Percentiles rank a stretch among this genome's conserved stretches.
Conservation (phyloP, 2,888 invertebrate species). For the Agriopis aurantiaria region DNA sequence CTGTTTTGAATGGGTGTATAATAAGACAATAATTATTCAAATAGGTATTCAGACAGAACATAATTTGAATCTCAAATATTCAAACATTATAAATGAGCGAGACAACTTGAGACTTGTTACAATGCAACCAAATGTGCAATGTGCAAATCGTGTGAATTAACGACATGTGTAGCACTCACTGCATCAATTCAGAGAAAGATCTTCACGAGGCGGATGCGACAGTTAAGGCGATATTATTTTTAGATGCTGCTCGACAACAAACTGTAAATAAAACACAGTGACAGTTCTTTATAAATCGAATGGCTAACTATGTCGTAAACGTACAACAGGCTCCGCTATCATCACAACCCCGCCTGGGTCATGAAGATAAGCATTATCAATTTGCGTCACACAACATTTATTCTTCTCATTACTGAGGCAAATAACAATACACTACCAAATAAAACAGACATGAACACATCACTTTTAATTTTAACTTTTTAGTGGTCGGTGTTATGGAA, state of each 20-base stretch:
- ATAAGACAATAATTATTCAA: constrained; percentile 8
- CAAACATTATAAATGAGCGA: background rate
- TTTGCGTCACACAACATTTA: constrained; percentile 73
- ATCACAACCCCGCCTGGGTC: constrained; percentile 56
- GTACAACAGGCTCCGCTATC: constrained; percentile 64
- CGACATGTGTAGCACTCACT: constrained; percentile 51
- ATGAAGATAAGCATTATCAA: constrained; percentile 77
- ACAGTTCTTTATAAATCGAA: constrained; percentile 75
- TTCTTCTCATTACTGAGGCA: constrained; percentile 42
- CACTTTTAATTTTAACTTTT: constrained; percentile 25
- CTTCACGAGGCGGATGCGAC: constrained; percentile 60
- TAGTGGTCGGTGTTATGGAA: constrained; percentile 49
- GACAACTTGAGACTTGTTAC: background rate
- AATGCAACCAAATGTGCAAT: constrained; percentile 28
- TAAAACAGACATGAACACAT: constrained; percentile 10
- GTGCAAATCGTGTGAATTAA: constrained; percentile 48
- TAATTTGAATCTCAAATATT: constrained; percentile 5
- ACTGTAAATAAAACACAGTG: constrained; percentile 71
- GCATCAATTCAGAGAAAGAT: constrained; percentile 61
- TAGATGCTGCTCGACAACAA: constrained; percentile 59
- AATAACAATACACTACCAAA: constrained; percentile 31
- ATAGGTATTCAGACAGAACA: constrained; percentile 10
- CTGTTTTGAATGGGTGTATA: constrained; percentile 17
- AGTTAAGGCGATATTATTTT: constrained; percentile 63
- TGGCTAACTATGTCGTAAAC: constrained; percentile 72